Evolutionary conservation across 23 tunicate genomes (phyloP).

Genomic region (Diplosoma virens): DNA sequence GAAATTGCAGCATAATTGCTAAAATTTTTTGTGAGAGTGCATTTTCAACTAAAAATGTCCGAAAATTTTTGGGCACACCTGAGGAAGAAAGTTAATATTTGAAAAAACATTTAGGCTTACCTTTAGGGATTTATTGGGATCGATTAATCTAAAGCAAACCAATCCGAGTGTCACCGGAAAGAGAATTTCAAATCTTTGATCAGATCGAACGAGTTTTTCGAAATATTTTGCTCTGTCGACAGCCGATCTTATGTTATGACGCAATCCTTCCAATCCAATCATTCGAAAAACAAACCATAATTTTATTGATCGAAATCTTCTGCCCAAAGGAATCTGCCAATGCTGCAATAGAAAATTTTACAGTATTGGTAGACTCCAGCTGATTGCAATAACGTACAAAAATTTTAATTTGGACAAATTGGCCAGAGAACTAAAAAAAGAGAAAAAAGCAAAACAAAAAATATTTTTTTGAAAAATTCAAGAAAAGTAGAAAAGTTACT

Average conservation of each 20-base stretch:
- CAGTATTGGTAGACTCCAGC: too few relatives aligned
- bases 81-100: too few relatives aligned
- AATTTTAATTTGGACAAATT: too few relatives aligned
- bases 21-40: too few relatives aligned
- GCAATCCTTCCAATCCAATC: constrained; percentile 66
- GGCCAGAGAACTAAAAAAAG: too few relatives aligned
- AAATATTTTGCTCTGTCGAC: constrained; percentile 40
- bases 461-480: too few relatives aligned
- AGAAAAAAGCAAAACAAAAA: too few relatives aligned
- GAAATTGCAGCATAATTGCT: too few relatives aligned
- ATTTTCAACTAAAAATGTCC: too few relatives aligned
- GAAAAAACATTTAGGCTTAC: neutral
- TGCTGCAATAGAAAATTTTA: constrained; percentile 40
- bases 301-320: constrained; percentile 57
- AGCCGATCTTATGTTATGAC: constrained; percentile 39
- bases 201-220: constrained; percentile 27
- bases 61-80: too few relatives aligned
- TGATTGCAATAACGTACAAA: too few relatives aligned
- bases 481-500: too few relatives aligned
- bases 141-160: constrained; percentile 43
- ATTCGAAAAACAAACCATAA: constrained; percentile 73
- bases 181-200: constrained; percentile 48
- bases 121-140: neutral
- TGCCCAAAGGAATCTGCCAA: constrained; percentile 73
- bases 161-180: constrained; percentile 68